Base-by-base conservation (phyloP, 2,888 invertebrate genomes). In the Zygothrica quintamaculata region DNA sequence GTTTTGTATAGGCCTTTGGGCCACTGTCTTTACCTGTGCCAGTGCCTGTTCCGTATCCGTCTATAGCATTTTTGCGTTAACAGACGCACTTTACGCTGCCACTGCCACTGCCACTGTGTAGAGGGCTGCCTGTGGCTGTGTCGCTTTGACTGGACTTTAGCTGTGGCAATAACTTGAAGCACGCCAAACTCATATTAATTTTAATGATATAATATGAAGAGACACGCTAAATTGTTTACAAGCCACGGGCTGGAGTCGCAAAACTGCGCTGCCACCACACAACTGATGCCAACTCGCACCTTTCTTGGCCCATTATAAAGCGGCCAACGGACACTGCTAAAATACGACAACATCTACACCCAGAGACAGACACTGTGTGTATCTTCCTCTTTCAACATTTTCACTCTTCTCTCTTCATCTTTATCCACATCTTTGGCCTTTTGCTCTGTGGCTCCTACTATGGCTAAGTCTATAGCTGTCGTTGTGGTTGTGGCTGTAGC, bases 171-270 rank as follows among this genome's bases (percentile, higher is more conserved):
- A 85, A 69, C 82, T 79, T 73, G 64, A 53, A 65, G 67, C 84
- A 84, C 87, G 84, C 84, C 53, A 84, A 78, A 78, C 57, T 76
- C 69, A 72, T 87, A 87, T 84, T 84, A 84, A 84, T 78, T 84
- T 87, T 87, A 87, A 84, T 84, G 84, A 87, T 87, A 87, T 87
- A 84, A 84, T 78, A 84, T 69, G 77, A 70, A 55, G 71, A 77
- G 81, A 75, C 82, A 84, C 84, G 82, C 82, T 77, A 82, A 86
- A 86, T 86, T 81, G 87, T 82, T 82, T 86, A 77, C 81, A 73
- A 77, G 82, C 84, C 77, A 68, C 58, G 76, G 62, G 61, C 67
- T 59, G 58, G 29, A 44, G 44, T 68, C 51, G 68, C 67, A 52
- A 68, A 74, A 64, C 56, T 74, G 69, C 69, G 74, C 69, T 62